Conservation (phyloP, 1,140 invertebrate genomes). For the Homarus americanus region DNA sequence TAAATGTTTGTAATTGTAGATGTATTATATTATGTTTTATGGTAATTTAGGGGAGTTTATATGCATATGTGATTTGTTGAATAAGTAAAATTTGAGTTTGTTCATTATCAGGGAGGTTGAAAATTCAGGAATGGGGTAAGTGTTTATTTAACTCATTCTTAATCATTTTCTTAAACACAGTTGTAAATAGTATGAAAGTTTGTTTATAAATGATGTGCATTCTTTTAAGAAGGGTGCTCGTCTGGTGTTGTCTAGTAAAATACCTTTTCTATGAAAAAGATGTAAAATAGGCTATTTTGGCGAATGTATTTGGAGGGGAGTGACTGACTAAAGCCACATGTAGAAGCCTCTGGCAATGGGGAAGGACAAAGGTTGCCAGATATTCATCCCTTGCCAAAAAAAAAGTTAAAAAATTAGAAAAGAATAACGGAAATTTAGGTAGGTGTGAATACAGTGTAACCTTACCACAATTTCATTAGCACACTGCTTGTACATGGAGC, state of each 20-base stretch:
- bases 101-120: too few species aligned
- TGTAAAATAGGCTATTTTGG: not conserved
- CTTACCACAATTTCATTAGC: not conserved
- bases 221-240: constrained; percentile 15
- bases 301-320: not conserved
- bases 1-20: not conserved
- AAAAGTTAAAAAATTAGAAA: not conserved
- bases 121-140: not conserved
- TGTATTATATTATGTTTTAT: not conserved
- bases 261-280: not conserved
- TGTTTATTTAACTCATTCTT: not conserved
- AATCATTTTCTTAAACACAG: not conserved
- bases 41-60: not conserved
- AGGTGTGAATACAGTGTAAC: not conserved
- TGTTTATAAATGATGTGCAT: not conserved
- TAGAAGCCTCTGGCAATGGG: not conserved
- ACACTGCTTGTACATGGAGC: constrained; percentile 10
- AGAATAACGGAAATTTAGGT: not conserved
- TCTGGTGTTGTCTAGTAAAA: constrained; percentile 5
- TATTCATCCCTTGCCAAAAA: not conserved
- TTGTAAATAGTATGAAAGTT: constrained; percentile 33
- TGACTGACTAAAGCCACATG: not conserved
- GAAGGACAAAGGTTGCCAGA: not conserved
- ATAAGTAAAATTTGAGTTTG: not conserved
- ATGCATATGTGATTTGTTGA: not conserved